Percentiles rank a stretch among this genome's conserved stretches.
These are phyloP conservation scores for Plecturocebus donacophilus DNA, from an alignment of 2,113 vertebrate genomes.

Conservation along the genomic window DNA sequence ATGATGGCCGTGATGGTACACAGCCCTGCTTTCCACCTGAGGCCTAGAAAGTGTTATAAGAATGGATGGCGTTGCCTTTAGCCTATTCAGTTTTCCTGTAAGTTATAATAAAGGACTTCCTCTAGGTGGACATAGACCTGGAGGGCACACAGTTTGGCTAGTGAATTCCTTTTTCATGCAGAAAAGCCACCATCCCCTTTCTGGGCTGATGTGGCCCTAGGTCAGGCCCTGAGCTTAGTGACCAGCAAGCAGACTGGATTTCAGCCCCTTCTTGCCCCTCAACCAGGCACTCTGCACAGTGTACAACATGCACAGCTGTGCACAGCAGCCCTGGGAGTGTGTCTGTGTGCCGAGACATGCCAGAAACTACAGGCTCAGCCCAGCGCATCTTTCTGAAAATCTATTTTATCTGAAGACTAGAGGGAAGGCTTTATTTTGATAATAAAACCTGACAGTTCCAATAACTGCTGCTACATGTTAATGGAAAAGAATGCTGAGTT, in stretches of 20 bases:
- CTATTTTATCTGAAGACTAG: background rate
- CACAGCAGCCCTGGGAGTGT: accelerated
- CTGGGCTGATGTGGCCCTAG: background rate
- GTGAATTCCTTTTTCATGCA: background rate
- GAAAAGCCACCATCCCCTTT: background rate
- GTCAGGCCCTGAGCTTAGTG: background rate
- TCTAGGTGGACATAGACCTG: background rate
- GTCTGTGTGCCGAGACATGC: background rate
- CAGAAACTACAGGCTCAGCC: background rate
- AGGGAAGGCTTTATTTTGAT: background rate
- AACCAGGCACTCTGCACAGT: background rate
- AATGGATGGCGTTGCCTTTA: background rate
- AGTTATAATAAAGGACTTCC: background rate
- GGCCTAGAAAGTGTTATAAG: background rate
- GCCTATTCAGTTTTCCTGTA: background rate
- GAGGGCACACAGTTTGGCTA: background rate
- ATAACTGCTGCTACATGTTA: background rate
- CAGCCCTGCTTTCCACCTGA: background rate
- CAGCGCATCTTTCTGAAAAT: background rate
- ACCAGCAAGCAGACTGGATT: background rate
- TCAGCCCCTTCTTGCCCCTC: background rate
- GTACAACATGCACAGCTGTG: background rate
- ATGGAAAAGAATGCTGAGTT: background rate
- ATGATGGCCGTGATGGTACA: background rate
- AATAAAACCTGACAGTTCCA: background rate